Evolutionary conservation across 23 tunicate genomes (phyloP), one percentile per base, ranked within the genome.

Genomic region (Phallusia fumigata): DNA sequence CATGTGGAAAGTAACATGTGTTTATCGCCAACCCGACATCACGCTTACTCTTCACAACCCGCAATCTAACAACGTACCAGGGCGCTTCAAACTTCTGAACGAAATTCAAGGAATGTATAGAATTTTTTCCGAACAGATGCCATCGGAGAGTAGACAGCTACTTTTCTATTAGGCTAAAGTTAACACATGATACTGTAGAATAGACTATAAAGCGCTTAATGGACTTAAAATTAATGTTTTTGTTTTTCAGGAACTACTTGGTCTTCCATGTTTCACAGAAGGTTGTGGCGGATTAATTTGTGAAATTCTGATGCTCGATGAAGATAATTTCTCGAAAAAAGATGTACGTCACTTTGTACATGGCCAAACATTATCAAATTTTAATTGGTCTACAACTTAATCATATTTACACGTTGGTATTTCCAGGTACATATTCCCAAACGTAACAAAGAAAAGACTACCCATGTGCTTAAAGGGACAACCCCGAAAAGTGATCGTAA

Each of bases 401-500:
- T 40, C 10, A 3, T 16, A 11, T 21, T 1, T 13, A 24, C 69
- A 58, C 13, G 16, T 21, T 58, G 69, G 26, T 13, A 16, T 58
- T 58, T 58, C 28, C 13, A 58, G 69, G 28, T 58, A 6, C 28
- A 22, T 24, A 24, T 58, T 58, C 28, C 32, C 81, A 76, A 84
- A 58, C 30, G 79, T 65, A 18, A 78, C 65, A 79, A 50, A 85
- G 58, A 77, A 40, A 53, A 49, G 30, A n/a, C 0, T 15, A 74
- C 22, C 19, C 22, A 2, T 74, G 26, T 1, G 13, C 30, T 74
- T 2, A 74, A 74, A 74, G 22, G 35, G 22, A 32, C n/a, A 74
- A 74, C 30, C 78, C 31, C 79, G 47, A 85, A 85, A 69, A 85
- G 81, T 50, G 88, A 78, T 24, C 78, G 83, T 10, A 85, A 85